Base-by-base conservation (phyloP, 1,140 invertebrate genomes). In the Zaprionus tsacasi region DNA sequence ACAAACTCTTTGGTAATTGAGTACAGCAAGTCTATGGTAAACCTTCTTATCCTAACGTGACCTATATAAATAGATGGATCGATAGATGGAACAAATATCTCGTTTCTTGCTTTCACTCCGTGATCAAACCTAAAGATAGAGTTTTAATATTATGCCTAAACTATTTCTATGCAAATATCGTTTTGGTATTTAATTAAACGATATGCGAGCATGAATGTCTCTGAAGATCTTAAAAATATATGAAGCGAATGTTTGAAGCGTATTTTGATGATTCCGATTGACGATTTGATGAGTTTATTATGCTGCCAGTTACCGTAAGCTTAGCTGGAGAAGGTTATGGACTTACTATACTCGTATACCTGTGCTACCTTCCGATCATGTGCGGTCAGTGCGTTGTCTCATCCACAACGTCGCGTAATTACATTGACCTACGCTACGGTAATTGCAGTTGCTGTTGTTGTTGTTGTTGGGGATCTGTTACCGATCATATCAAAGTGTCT, bases 401-500 rank as follows among this genome's bases (percentile, higher is more conserved):
- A 30, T 30, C 27, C 3, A 5, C 27, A 35, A 35, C 60, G 69
- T 54, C 30, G 76, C 68, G 87, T 82, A 88, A 89, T 89, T 85
- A 78, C 81, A 80, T 79, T 87, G 82, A 79, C 65, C 78, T 68
- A 67, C 74, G 70, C 1, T 21, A 21, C 21, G 54, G 68, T 82
- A 86, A 87, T 81, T 88, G 81, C 78, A 83, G 33, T 73, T 70
- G 48, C 66, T 68, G 65, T 59, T 66, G 10, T 70, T 45, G 21
- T 76, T 64, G 66, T 67, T 67, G 64, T 55, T 52, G 64, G 57
- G 48, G n/a, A 60, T 63, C 70, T 66, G 65, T 71, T 76, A 78
- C 81, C 77, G 82, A 86, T 82, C 79, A 66, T 82, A 87, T 76
- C 79, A 55, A 54, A 55, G 56, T 38, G 38, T 45, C 30, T 69